Conservation (phyloP, 1,140 invertebrate genomes). For the Cardiocondyla obscurior region DNA sequence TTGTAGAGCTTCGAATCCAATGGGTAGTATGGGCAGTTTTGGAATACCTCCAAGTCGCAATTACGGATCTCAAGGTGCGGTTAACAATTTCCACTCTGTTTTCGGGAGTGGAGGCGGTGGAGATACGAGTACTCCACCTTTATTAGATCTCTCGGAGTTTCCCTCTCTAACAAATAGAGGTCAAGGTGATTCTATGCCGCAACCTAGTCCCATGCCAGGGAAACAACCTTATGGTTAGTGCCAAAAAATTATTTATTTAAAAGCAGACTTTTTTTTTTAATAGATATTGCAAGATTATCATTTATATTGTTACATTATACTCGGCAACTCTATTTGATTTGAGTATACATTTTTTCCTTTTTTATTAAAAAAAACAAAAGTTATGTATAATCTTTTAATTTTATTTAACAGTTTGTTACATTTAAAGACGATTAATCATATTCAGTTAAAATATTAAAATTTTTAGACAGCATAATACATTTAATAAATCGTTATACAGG, state of each 20-base stretch:
- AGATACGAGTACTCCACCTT: constrained; percentile 91
- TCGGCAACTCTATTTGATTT: not conserved
- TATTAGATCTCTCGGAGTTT: constrained; percentile 95
- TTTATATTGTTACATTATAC: not conserved
- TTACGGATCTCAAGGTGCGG: constrained; percentile 87
- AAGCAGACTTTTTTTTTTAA: not conserved
- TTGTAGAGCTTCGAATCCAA: constrained; percentile 85
- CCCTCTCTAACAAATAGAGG: constrained; percentile 93
- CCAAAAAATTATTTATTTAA: not conserved
- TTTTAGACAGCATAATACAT: not conserved
- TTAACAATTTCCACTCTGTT: constrained; percentile 90
- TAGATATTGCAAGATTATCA: not conserved
- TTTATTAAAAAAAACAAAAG: not conserved
- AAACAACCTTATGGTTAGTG: constrained; percentile 93
- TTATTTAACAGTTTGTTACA: not conserved
- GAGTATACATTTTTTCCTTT: not conserved
- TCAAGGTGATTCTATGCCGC: constrained; percentile 91
- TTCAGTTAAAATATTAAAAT: not conserved
- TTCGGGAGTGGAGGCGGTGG: constrained; percentile 87
- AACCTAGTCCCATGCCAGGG: constrained; percentile 91
- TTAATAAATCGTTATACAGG: too few species aligned
- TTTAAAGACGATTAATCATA: not conserved
- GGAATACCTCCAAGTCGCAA: constrained; percentile 87
- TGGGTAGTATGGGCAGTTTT: constrained; percentile 87
- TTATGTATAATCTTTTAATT: not conserved